These are phyloP conservation scores for Coptodon rendalli DNA, from an alignment of 2,113 vertebrate genomes.

Conservation along the genomic window DNA sequence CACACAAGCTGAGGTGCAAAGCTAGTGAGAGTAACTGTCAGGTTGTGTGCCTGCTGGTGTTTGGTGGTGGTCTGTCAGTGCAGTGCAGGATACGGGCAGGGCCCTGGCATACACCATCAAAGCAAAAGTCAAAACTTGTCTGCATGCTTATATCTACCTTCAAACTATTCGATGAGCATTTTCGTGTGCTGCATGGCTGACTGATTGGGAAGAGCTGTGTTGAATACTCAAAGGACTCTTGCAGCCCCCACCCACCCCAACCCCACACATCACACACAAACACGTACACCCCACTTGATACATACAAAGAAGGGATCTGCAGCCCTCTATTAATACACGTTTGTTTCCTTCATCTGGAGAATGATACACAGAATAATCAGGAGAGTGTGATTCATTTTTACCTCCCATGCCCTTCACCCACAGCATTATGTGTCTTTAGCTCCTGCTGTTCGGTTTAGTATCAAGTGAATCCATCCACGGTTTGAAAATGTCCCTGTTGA, in stretches of 20 bases:
- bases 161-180: neutral
- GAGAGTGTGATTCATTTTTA: neutral
- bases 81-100: neutral
- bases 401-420: conserved; percentile 14
- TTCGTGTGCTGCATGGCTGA: neutral
- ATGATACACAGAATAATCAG: neutral
- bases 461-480: neutral
- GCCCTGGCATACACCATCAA: neutral
- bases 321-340: neutral
- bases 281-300: neutral
- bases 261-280: neutral
- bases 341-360: conserved; percentile 5
- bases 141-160: neutral
- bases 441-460: conserved; percentile 14
- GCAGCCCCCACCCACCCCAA: neutral
- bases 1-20: conserved; percentile 34
- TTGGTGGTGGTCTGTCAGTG: neutral
- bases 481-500: neutral
- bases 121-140: neutral
- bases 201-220: neutral
- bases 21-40: conserved; percentile 18
- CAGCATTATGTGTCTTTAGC: neutral
- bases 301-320: neutral
- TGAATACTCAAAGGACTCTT: neutral
- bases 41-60: conserved; percentile 21